These are phyloP conservation scores for Tetraneura akinire DNA, from an alignment of 1,140 invertebrate species.

Conservation along the genomic window DNA sequence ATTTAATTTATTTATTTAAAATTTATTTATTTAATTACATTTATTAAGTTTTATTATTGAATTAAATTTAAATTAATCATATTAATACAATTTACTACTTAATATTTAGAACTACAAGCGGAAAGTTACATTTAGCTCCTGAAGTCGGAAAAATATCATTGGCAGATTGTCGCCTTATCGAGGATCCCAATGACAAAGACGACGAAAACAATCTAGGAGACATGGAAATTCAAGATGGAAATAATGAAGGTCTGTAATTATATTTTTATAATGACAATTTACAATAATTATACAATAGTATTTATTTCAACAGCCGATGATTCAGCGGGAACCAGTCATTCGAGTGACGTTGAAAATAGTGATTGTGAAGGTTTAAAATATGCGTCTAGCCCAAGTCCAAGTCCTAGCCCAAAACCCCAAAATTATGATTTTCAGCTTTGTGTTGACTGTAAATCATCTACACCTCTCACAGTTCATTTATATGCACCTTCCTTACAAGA, in stretches of 20 bases:
- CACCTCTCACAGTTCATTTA: constrained; percentile 69
- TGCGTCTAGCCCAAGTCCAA: constrained; percentile 38
- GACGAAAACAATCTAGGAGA: constrained; percentile 40
- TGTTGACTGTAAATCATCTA: constrained; percentile 70
- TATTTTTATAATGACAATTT: constrained; percentile 27
- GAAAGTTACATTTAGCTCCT: constrained; percentile 81
- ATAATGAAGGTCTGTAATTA: constrained; percentile 62
- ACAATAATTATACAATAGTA: background rate
- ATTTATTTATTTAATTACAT: constrained; percentile 50
- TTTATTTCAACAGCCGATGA: constrained; percentile 12
- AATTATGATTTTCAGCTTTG: constrained; percentile 89
- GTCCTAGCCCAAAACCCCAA: constrained; percentile 59
- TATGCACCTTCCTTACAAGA: constrained; percentile 82
- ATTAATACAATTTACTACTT: background rate
- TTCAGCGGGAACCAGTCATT: constrained; percentile 41
- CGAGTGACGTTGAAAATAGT: constrained; percentile 39
- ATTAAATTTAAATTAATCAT: background rate
- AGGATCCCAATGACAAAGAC: constrained; percentile 68
- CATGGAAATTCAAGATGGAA: constrained; percentile 59
- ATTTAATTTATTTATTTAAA: too few species aligned
- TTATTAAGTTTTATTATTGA: background rate
- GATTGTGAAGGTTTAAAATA: constrained; percentile 48
- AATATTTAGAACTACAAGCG: constrained; percentile 63
- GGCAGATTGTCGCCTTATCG: constrained; percentile 80
- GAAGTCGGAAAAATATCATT: constrained; percentile 81